phyloP scores from a whole-genome alignment of 1,140 invertebrate species.

The Trachymyrmex cornetzi region DNA sequence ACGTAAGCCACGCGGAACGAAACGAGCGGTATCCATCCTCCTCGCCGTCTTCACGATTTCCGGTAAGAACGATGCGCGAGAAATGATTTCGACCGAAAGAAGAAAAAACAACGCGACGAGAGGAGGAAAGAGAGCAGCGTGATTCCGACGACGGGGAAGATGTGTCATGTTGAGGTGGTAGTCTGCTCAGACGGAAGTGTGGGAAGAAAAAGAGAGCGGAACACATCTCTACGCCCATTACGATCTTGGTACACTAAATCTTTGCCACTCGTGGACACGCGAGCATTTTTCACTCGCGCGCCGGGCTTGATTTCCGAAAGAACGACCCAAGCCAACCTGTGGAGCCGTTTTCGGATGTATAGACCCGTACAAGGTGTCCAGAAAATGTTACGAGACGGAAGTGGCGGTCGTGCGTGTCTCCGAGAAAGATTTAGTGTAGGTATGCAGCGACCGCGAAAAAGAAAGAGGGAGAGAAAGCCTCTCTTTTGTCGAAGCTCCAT shows the following conservation, averaged over 20 bases:
- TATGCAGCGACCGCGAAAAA: background rate
- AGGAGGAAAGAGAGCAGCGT: background rate
- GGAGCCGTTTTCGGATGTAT: constrained; percentile 62
- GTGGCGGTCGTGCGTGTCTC: constrained; percentile 1
- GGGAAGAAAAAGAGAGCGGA: constrained; percentile 46
- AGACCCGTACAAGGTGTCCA: constrained; percentile 65
- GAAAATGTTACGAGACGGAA: constrained; percentile 56
- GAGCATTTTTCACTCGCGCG: constrained; percentile 70
- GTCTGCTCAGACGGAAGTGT: background rate
- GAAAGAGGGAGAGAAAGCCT: background rate
- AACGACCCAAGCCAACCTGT: constrained; percentile 64
- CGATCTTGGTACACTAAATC: constrained; percentile 73
- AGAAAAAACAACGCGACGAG: constrained; percentile 5
- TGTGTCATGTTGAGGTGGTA: constrained; percentile 50
- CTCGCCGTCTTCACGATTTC: background rate
- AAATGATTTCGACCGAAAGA: constrained; percentile 46
- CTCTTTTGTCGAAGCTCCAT: constrained; percentile 9
- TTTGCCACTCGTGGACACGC: constrained; percentile 73
- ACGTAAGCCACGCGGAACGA: background rate
- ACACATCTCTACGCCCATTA: constrained; percentile 70
- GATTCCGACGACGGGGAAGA: background rate
- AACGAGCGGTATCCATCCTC: constrained; percentile 61
- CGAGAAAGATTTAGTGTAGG: constrained; percentile 50
- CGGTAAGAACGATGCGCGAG: background rate
- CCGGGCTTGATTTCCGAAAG: constrained; percentile 69